Evolutionary conservation across 2,797 vertebrate genomes (phyloP).

Genomic region (Heterohyrax brucei): DNA sequence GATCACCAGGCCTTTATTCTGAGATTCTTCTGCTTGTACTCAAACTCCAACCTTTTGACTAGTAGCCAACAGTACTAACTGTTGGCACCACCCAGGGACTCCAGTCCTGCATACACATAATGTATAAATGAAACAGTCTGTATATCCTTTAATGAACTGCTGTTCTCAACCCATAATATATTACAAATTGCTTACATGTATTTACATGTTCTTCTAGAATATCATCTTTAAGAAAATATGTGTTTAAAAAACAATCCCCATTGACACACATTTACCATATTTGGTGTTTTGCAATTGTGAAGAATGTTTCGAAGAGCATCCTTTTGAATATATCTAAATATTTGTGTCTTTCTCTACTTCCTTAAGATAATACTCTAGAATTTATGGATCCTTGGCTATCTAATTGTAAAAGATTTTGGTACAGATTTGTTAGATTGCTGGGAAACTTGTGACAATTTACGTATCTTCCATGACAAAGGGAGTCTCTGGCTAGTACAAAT

Average conservation of each 20-base stretch:
- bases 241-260: not conserved
- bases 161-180: not conserved
- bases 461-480: not conserved
- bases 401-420: not conserved
- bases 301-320: not conserved
- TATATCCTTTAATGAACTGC: not conserved
- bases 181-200: not conserved
- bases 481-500: no score
- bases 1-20: not conserved
- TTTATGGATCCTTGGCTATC: not conserved
- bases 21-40: not conserved
- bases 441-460: not conserved
- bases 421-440: not conserved
- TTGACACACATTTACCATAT: not conserved
- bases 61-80: not conserved
- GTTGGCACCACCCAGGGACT: not conserved
- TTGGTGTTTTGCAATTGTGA: not conserved
- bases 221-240: not conserved
- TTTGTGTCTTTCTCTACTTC: not conserved
- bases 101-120: not conserved
- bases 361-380: not conserved
- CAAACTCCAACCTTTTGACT: not conserved
- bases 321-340: constrained; percentile 1
- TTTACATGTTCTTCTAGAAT: not conserved
- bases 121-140: not conserved